Evolutionary conservation across 2,888 invertebrate genomes (phyloP), one percentile per base, ranked within the genome.

Genomic region (Pemphredon lugubris): DNA sequence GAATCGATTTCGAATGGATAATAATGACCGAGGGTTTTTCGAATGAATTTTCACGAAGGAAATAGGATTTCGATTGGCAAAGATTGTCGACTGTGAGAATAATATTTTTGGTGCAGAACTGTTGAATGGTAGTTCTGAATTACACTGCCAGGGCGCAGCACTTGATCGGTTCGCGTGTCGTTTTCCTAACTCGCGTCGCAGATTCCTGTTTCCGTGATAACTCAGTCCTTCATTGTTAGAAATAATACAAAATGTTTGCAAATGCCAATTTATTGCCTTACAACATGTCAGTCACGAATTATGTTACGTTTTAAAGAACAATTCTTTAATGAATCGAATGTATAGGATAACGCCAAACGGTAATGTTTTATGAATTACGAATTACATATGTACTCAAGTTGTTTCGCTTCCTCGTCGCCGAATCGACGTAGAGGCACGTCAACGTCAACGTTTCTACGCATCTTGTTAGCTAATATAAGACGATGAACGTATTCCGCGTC

Each of bases 401-500:
- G 59, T 40, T 82, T 61, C 26, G 65, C 70, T 50, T 81, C 75
- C 2, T 83, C 72, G 13, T 73, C 26, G 6, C 55, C 59, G 4
- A 75, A 57, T 20, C 75, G 65, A 26, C 84, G 77, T 14, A 83
- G 34, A 14, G 79, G 73, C 54, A 86, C 60, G 60, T 76, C 77
- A 4, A 68, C 64, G 55, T 87, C 84, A n/a, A 78, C 61, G 39
- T 83, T 83, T 64, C 63, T 72, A n/a, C 78, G 79, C 73, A 83
- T 75, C 78, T 87, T 84, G 39, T 80, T 74, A 34, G 69, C 70
- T 32, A 81, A 66, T 73, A 83, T 77, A 34, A 77, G 75, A 42
- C 82, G 83, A 70, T 80, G 80, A 54, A 82, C 58, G 48, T 82
- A 71, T 57, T 79, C 80, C 39, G 79, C 58, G 61, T 81, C 73